Base-by-base conservation (phyloP, 53 echinoderm and acorn worm species). In the Holothuria scabra region DNA sequence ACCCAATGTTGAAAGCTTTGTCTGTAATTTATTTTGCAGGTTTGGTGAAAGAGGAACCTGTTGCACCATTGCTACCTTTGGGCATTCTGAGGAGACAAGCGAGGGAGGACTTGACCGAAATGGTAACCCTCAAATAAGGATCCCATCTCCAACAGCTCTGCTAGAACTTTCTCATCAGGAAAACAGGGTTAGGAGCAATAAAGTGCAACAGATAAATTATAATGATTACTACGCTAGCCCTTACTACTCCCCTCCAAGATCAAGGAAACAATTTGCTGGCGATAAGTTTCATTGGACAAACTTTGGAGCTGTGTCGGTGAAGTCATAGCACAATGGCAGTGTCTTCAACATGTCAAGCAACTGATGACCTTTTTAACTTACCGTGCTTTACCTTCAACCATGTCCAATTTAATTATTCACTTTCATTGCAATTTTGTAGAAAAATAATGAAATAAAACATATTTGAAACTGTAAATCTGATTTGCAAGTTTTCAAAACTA, bases 41-140 rank as follows among this genome's bases (percentile, higher is more conserved):
- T 97, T 97, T 87, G 97, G 97, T 30, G 97, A 97, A 62, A 87
- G 84, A 24, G 97, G 97, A 26, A 94, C 97, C 1, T 83, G 84
- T 19, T 94, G 92, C 79, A 88, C 91, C 20, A 86, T 96, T 0
- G 93, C 97, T 18, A 65, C 85, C 1, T 97, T 94, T 87, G 44
- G 60, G 9, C 86, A 84, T 70, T 30, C 67, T 12, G 46, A 30
- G 26, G 66, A 35, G 7, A 49, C 81, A 18, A 81, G 80, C 46
- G 76, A 87, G 22, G 62, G 31, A 41, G 48, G 80, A 46, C 59
- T 66, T 16, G 49, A 78, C 12, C 12, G 56, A 19, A 78, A 24
- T 9, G 58, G 33, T 19, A 57, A 57, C 26, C 65, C 65, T 0
- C 65, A 28, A 28, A 22, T 82, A 14, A 38, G 63, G 25, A 82